phyloP scores from a whole-genome alignment of 1,140 invertebrate genomes.

The Drosophila watanabei region DNA sequence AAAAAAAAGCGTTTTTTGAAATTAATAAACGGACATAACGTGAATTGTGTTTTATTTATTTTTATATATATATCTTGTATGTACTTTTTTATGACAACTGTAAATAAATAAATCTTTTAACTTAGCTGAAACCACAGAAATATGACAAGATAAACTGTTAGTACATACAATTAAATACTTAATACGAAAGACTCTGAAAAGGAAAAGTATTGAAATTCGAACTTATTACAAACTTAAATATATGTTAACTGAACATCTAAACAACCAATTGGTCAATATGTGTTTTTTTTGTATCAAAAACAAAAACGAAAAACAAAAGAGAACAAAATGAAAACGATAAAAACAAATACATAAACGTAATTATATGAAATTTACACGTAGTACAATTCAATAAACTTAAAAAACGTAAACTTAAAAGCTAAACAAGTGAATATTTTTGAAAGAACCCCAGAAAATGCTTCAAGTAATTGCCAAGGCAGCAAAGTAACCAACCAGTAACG shows the following conservation, averaged over 20 bases:
- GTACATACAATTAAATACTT: conserved; percentile 63
- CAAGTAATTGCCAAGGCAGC: conserved; percentile 43
- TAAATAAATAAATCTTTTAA: conserved; percentile 58
- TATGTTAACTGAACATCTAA: conserved; percentile 68
- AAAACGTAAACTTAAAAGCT: conserved; percentile 19
- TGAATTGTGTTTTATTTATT: conserved; percentile 77
- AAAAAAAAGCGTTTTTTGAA: conserved; percentile 63
- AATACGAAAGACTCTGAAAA: conserved; percentile 78
- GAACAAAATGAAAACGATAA: conserved; percentile 16
- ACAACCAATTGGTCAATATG: conserved; percentile 76
- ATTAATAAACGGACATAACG: conserved; percentile 75
- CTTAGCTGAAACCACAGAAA: conserved; percentile 45
- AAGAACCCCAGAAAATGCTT: conserved; percentile 53
- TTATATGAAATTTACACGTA: conserved; percentile 81
- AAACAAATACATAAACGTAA: conserved; percentile 42
- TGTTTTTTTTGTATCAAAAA: conserved; percentile 77
- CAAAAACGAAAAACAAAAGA: conserved; percentile 15
- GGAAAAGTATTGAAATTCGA: conserved; percentile 80
- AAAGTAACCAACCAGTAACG: conserved; percentile 32
- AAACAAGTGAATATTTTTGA: conserved; percentile 37
- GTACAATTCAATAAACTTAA: conserved; percentile 78
- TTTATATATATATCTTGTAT: conserved; percentile 62
- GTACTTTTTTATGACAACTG: conserved; percentile 61
- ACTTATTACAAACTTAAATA: conserved; percentile 80
- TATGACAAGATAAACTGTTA: conserved; percentile 51